A percentile compares a stretch with the other conserved stretches of the same genome.
Conservation (phyloP, 2,888 invertebrate species). For the Cataglyphis rosenhaueri region DNA sequence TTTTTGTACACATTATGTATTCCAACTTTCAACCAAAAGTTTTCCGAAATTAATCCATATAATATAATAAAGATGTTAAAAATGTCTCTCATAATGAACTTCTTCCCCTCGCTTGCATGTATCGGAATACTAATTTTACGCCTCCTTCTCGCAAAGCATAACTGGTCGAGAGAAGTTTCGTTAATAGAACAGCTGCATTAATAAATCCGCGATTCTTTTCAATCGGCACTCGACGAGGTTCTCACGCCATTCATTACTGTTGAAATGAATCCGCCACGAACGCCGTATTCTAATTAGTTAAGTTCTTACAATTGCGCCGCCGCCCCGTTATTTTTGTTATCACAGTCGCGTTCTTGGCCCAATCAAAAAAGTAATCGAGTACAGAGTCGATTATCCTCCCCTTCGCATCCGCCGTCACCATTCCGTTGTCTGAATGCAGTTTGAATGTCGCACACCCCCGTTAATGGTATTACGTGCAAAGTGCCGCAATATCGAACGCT, state of each 20-base stretch:
- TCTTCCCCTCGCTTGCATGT: background rate
- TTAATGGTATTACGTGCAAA: conserved; percentile 60
- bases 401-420: conserved; percentile 18
- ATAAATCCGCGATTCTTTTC: conserved; percentile 24
- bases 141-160: background rate
- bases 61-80: background rate
- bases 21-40: background rate
- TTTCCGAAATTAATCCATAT: background rate
- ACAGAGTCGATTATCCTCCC: conserved; percentile 16
- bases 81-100: background rate
- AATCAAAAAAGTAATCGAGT: conserved; percentile 36
- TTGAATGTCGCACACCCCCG: background rate
- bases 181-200: background rate
- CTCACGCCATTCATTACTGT: conserved; percentile 11
- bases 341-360: background rate
- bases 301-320: background rate
- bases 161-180: background rate
- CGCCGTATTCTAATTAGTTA: conserved; percentile 15
- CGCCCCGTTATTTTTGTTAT: conserved; percentile 19
- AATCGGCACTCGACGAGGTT: conserved; percentile 15
- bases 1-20: background rate
- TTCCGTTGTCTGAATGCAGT: conserved; percentile 39
- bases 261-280: background rate
- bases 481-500: conserved; percentile 51
- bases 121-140: background rate